Evolutionary conservation across 2,797 vertebrate genomes (phyloP), one percentile per base, ranked within the genome.

Genomic region (Anomalospiza imberbis): DNA sequence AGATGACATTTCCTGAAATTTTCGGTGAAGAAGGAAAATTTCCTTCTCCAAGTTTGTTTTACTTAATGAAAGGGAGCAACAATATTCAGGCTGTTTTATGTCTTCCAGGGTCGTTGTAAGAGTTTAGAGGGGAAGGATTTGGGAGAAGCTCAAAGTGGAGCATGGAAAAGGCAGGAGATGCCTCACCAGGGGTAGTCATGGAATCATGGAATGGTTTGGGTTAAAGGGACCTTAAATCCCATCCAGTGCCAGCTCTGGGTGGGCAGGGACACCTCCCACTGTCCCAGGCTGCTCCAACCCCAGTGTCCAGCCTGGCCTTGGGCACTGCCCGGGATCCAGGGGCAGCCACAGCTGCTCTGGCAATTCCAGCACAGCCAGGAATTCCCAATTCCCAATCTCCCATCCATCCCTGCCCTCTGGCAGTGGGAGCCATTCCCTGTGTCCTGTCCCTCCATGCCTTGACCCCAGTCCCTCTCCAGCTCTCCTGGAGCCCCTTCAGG

Each of bases 221-320:
- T 9, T 1, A 5, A 48, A n/a, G 5, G 7, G 15, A 34, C 8
- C 21, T 9, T 0, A 62, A 42, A 48, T 1, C 10, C 5, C 16
- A 2, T 0, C 70, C 61, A 12, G 3, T 4, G 0, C 53, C 61
- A 31, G 5, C 45, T 12, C 38, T 7, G 28, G 12, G 12, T 13
- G 3, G 51, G 61, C 71, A 58, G 62, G 45, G 82, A 75, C 82
- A 7, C 45, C 61, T 85, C 28, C 82, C 53, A 51, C 53, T 44
- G 9, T 20, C 25, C 80, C 34, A 34, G 34, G 34, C 34, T 34
- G 34, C 34, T 34, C 34, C 34, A 34, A n/a, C n/a, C n/a, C n/a
- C 77, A 54, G 0, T 45, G 21, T n/a, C 51, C 81, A 84, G 2
- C n/a, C 54, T 58, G 42, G 53, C 70, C 42, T 36, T 17, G 71